Percentiles rank a stretch among this genome's conserved stretches.
phyloP scores from a whole-genome alignment of 2,113 vertebrate genomes.

The Peromyscus leucopus region DNA sequence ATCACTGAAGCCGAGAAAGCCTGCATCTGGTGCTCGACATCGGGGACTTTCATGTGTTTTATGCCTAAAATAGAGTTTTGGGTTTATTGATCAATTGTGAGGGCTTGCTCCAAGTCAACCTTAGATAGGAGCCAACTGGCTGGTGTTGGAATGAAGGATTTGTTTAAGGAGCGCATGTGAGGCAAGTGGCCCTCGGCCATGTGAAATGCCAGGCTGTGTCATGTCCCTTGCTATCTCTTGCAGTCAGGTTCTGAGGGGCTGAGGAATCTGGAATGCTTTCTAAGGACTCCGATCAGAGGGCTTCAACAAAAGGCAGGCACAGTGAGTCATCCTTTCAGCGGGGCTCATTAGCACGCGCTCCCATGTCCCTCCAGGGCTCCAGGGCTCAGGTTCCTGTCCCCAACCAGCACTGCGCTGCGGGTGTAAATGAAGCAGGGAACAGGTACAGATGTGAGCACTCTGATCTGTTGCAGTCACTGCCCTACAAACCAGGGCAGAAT shows the following conservation, averaged over 20 bases:
- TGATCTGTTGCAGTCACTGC: not conserved
- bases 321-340: not conserved
- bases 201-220: not conserved
- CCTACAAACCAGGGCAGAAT: not conserved
- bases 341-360: not conserved
- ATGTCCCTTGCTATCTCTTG: not conserved
- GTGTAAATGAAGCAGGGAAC: not conserved
- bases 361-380: not conserved
- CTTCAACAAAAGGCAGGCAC: not conserved
- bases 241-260: not conserved
- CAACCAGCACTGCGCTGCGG: not conserved
- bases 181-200: not conserved
- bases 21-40: not conserved
- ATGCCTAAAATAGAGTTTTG: slow-evolving; percentile 52
- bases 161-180: not conserved
- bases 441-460: not conserved
- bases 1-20: not conserved
- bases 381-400: not conserved
- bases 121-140: not conserved
- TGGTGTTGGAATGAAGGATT: not conserved
- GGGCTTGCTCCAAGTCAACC: slow-evolving; percentile 46
- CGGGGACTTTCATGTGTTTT: not conserved
- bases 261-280: not conserved
- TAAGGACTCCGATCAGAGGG: slow-evolving; percentile 19
- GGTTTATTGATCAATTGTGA: slow-evolving; percentile 31